Conservation (phyloP, 2,888 invertebrate genomes). For the Linhomoeus sp. region DNA sequence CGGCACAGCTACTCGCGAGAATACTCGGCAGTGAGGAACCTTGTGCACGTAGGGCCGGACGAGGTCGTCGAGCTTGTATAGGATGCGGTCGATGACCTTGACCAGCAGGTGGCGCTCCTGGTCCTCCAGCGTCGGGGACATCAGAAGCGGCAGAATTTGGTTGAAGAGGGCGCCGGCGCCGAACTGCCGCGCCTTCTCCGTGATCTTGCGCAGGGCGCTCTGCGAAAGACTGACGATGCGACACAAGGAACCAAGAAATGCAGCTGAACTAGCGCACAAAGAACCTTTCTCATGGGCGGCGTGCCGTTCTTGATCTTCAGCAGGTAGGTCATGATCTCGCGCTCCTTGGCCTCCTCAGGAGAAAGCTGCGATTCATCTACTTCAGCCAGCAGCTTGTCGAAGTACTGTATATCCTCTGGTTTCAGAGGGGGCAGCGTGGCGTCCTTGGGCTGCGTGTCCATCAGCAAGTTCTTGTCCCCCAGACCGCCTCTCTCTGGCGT, state of each 20-base stretch:
- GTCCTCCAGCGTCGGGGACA: constrained; percentile 98
- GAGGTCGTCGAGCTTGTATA: constrained; percentile 92
- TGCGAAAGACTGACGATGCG: constrained; percentile 6
- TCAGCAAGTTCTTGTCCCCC: constrained; percentile 9
- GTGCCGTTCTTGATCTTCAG: constrained; percentile 98
- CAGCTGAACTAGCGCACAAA: too few relatives aligned
- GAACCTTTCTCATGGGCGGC: constrained; percentile 90
- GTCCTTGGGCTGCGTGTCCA: constrained; percentile 80
- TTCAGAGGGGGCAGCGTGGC: constrained; percentile 95
- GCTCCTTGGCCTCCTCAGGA: constrained; percentile 89
- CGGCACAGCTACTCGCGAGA: not conserved
- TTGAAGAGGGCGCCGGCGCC: constrained; percentile 97
- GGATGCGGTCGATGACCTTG: constrained; percentile 91
- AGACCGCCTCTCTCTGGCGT: constrained; percentile 19
- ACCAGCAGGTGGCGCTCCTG: constrained; percentile 95
- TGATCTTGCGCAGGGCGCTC: constrained; percentile 79
- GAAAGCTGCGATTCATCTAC: constrained; percentile 78
- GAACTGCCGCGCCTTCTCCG: constrained; percentile 92
- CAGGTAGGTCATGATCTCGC: constrained; percentile 94
- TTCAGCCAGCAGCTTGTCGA: constrained; percentile 88
- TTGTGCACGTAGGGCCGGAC: constrained; percentile 98
- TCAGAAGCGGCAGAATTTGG: constrained; percentile 92
- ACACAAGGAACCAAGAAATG: not conserved
- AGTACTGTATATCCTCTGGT: constrained; percentile 98
- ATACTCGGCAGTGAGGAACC: constrained; percentile 31